Conservation (phyloP, 2,113 vertebrate species). For the Neofelis nebulosa region DNA sequence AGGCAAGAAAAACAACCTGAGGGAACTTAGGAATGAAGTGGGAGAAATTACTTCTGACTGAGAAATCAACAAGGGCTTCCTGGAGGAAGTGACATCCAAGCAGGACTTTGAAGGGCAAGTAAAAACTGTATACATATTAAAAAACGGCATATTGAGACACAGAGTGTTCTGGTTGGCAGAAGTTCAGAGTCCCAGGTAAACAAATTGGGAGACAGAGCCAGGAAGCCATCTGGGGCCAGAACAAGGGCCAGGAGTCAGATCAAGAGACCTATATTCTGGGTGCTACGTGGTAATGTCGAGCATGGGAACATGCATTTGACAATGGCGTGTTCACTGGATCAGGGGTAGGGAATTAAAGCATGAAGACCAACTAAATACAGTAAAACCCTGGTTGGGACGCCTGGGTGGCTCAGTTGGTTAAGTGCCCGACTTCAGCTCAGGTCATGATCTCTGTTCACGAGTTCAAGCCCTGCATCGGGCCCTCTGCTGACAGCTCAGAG, state of each 20-base stretch:
- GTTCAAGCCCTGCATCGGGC: too few species aligned
- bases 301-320: background rate
- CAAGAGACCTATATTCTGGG: background rate
- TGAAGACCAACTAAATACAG: background rate
- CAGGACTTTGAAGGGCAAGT: background rate
- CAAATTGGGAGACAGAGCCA: background rate
- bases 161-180: background rate
- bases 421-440: too few species aligned
- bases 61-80: background rate
- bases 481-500: too few species aligned
- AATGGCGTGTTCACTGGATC: background rate
- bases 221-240: background rate
- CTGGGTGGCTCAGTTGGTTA: too few species aligned
- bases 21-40: background rate
- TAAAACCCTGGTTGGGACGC: too few species aligned
- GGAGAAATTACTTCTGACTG: background rate
- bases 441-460: too few species aligned
- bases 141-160: background rate
- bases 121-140: background rate
- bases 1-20: background rate
- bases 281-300: fast-evolving
- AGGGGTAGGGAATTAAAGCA: background rate
- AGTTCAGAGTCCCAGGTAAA: background rate
- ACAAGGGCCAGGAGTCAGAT: too few species aligned
- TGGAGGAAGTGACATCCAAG: background rate